Percentiles rank a stretch among this genome's conserved stretches.
phyloP scores from a whole-genome alignment of 2,888 invertebrate genomes.

The Acronicta aceris region DNA sequence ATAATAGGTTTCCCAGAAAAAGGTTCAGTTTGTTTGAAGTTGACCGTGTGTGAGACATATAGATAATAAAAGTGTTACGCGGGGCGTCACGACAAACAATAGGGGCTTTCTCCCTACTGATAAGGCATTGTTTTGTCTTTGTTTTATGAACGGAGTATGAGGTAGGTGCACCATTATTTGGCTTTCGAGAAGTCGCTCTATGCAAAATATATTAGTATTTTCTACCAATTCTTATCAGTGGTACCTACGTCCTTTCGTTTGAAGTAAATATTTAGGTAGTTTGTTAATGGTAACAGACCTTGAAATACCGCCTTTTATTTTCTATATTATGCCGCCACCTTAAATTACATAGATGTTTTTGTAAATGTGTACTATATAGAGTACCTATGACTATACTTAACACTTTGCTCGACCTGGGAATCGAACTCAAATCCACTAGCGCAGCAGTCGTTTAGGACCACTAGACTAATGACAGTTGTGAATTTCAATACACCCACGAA shows the following conservation, averaged over 20 bases:
- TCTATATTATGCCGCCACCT: neutral
- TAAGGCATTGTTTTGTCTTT: conserved; percentile 60
- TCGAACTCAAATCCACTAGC: too few species aligned
- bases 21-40: conserved; percentile 64
- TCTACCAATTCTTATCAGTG: conserved; percentile 10
- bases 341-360: too few species aligned
- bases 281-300: neutral
- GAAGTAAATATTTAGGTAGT: conserved; percentile 5
- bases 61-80: conserved; percentile 58
- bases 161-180: conserved; percentile 25
- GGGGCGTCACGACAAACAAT: conserved; percentile 62
- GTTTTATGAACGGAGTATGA: conserved; percentile 22
- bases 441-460: too few species aligned
- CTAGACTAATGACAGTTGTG: too few species aligned
- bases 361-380: too few species aligned
- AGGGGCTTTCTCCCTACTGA: conserved; percentile 64
- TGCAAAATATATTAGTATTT: conserved; percentile 24
- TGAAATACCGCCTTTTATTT: neutral
- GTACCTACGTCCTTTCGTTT: neutral
- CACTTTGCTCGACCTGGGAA: too few species aligned
- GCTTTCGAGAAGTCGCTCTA: conserved; percentile 35
- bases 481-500: conserved; percentile 18
- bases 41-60: conserved; percentile 73
- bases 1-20: conserved; percentile 51
- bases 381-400: too few species aligned